Evolutionary conservation across 2,888 invertebrate species (phyloP).

Genomic region (Petrolisthes cinctipes): DNA sequence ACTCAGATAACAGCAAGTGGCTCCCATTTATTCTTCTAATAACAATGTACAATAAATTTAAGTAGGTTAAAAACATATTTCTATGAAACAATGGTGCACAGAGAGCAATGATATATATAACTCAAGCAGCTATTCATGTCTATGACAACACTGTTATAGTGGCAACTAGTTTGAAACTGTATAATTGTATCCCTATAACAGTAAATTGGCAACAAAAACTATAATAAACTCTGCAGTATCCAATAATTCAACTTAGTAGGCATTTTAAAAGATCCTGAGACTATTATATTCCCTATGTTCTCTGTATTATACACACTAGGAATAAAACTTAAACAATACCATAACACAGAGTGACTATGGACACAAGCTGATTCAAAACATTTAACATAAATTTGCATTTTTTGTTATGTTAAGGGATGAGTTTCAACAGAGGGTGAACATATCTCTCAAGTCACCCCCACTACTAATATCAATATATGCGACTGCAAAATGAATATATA

Average conservation of each 20-base stretch:
- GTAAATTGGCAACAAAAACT: neutral
- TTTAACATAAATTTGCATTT: too few relatives aligned
- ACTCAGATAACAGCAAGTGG: constrained; percentile 3
- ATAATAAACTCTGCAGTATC: constrained; percentile 12
- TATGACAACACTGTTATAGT: neutral
- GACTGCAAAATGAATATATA: too few relatives aligned
- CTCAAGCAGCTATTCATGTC: too few relatives aligned
- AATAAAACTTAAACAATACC: neutral
- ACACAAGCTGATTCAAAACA: too few relatives aligned
- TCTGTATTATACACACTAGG: neutral
- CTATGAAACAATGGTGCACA: neutral
- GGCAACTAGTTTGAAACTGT: neutral
- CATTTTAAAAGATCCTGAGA: neutral
- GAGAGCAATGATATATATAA: too few relatives aligned
- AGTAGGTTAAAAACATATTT: neutral
- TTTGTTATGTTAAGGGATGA: too few relatives aligned
- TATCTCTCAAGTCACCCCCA: too few relatives aligned
- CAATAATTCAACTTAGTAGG: neutral
- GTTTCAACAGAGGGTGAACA: too few relatives aligned
- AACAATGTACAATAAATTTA: constrained; percentile 15
- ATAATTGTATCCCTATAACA: constrained; percentile 2
- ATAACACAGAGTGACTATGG: too few relatives aligned
- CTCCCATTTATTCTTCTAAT: neutral
- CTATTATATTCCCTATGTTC: neutral
- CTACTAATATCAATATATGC: too few relatives aligned